Evolutionary conservation across 2,888 invertebrate species (phyloP).

Genomic region (Incurvaria masculella): DNA sequence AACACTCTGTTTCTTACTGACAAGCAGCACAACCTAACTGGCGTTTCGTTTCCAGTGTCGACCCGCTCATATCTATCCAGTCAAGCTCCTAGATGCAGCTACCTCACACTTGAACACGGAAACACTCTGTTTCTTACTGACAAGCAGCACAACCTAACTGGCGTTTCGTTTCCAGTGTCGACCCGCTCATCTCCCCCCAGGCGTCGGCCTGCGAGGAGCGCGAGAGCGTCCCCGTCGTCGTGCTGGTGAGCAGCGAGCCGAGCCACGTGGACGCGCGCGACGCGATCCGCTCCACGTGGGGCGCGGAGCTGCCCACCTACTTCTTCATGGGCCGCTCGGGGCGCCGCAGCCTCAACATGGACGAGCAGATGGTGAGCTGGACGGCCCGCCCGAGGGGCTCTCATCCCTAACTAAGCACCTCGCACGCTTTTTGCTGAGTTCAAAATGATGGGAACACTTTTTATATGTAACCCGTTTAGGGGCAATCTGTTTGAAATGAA

Average conservation of each 20-base stretch:
- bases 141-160: no score
- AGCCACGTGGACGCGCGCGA: slow-evolving; percentile 42
- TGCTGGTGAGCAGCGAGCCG: slow-evolving; percentile 56
- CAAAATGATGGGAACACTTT: neutral
- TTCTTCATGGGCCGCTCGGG: slow-evolving; percentile 54
- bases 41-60: no score
- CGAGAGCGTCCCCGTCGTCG: slow-evolving; percentile 28
- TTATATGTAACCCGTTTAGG: neutral
- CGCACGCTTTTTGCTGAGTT: neutral
- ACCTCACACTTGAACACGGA: no score
- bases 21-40: no score
- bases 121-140: no score
- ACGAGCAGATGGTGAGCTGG: slow-evolving; percentile 27
- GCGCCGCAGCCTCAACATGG: slow-evolving; percentile 15
- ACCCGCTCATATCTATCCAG: no score
- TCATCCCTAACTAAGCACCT: neutral
- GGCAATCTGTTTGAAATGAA: neutral
- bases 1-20: no score
- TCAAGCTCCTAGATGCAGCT: no score
- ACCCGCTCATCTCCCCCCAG: slow-evolving; percentile 36
- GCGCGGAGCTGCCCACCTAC: slow-evolving; percentile 41
- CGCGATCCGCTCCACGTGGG: slow-evolving; percentile 61
- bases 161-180: no score
- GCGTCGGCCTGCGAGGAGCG: slow-evolving; percentile 21
- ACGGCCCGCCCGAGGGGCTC: neutral